phyloP scores from a whole-genome alignment of 2,888 invertebrate species.

The Steinernema hermaphroditum region DNA sequence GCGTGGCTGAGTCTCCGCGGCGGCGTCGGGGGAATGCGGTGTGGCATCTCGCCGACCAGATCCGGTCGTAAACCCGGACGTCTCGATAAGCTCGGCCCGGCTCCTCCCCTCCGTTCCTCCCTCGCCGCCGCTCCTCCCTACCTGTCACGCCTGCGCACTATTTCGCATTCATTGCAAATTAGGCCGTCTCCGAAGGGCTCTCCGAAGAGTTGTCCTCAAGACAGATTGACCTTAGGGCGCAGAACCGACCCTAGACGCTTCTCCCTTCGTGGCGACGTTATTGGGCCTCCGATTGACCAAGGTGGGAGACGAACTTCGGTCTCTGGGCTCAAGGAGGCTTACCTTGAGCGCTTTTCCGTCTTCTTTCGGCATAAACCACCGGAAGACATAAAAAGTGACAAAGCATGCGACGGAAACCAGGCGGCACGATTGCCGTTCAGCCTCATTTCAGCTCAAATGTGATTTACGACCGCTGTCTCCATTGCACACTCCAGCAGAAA shows the following conservation, averaged over 20 bases:
- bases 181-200: not conserved
- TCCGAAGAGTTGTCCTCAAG: not conserved
- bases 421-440: not conserved
- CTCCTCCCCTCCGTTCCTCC: not conserved
- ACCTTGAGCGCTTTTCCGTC: not conserved
- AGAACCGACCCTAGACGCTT: too few relatives aligned
- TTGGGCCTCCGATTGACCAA: too few relatives aligned
- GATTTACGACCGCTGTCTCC: not conserved
- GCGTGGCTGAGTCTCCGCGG: constrained; percentile 21
- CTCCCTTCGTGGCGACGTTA: too few relatives aligned
- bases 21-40: constrained; percentile 19
- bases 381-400: not conserved
- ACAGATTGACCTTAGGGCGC: too few relatives aligned
- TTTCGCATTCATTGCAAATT: constrained; percentile 27
- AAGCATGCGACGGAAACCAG: not conserved
- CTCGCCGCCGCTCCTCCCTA: constrained; percentile 21
- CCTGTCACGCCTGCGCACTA: constrained; percentile 25
- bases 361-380: constrained; percentile 5
- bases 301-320: too few relatives aligned
- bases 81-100: not conserved
- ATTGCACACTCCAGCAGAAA: too few relatives aligned
- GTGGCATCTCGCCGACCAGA: constrained; percentile 13
- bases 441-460: constrained; percentile 9
- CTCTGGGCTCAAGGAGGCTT: too few relatives aligned
- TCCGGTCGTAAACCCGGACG: constrained; percentile 24